Percentiles rank a stretch among this genome's conserved stretches.
Evolutionary conservation across 2,113 vertebrate species (phyloP).

Genomic region (Nanger granti): DNA sequence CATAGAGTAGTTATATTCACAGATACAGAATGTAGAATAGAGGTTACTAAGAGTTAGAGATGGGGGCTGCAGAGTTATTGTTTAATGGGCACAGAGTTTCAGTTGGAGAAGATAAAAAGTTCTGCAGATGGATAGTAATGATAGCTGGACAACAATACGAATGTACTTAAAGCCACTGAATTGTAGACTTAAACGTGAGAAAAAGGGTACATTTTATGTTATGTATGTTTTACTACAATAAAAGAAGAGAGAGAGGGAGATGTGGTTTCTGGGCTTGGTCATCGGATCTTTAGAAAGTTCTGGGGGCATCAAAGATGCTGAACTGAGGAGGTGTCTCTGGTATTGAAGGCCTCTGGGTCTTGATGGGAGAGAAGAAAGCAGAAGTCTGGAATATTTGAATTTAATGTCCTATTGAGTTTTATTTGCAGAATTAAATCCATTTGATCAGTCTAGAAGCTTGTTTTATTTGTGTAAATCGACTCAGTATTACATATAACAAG

Average conservation of each 20-base stretch:
- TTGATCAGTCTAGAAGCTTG: background rate
- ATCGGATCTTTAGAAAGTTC: background rate
- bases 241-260: background rate
- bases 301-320: background rate
- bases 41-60: background rate
- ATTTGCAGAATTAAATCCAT: slow-evolving; percentile 4
- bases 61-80: background rate
- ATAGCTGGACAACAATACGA: background rate
- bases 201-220: background rate
- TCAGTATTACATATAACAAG: background rate
- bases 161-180: background rate
- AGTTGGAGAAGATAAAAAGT: background rate
- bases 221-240: background rate
- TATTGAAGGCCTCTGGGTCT: background rate
- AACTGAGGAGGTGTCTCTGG: background rate
- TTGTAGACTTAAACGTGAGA: background rate
- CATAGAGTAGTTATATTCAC: background rate
- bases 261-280: background rate
- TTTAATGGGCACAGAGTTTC: background rate
- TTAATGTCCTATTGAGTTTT: background rate
- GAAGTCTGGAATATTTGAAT: background rate
- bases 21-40: background rate
- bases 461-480: background rate
- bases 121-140: background rate
- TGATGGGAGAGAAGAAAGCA: background rate